Conservation (phyloP, 2,113 vertebrate species). For the Anoura caudifer region DNA sequence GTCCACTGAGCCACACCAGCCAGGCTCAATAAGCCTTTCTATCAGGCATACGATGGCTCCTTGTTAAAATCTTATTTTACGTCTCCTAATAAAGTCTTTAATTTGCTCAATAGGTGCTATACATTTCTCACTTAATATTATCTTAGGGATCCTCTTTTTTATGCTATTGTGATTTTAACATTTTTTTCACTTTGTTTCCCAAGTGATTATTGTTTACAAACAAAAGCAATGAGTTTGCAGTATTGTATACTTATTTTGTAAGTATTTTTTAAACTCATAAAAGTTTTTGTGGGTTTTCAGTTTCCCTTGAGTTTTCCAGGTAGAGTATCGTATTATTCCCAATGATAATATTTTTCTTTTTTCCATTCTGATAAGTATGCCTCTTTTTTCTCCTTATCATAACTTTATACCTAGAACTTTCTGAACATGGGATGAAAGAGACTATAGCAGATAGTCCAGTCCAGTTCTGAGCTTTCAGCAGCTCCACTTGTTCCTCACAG, state of each 20-base stretch:
- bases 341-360: neutral
- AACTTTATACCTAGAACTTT: neutral
- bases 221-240: neutral
- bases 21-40: neutral
- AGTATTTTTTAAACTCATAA: neutral
- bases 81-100: neutral
- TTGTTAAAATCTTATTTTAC: neutral
- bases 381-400: neutral
- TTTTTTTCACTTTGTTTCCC: neutral
- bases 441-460: neutral
- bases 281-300: neutral
- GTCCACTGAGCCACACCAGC: too few species aligned
- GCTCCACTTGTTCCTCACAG: neutral
- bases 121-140: neutral
- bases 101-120: neutral
- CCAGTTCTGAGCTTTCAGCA: neutral
- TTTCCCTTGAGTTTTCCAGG: neutral
- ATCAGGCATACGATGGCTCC: neutral
- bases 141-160: neutral
- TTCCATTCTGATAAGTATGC: neutral
- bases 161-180: neutral
- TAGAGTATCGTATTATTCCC: neutral
- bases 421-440: neutral
- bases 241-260: neutral
- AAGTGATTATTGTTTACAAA: neutral